Evolutionary conservation across 1,140 invertebrate species (phyloP).

Genomic region (Trachymyrmex cornetzi): DNA sequence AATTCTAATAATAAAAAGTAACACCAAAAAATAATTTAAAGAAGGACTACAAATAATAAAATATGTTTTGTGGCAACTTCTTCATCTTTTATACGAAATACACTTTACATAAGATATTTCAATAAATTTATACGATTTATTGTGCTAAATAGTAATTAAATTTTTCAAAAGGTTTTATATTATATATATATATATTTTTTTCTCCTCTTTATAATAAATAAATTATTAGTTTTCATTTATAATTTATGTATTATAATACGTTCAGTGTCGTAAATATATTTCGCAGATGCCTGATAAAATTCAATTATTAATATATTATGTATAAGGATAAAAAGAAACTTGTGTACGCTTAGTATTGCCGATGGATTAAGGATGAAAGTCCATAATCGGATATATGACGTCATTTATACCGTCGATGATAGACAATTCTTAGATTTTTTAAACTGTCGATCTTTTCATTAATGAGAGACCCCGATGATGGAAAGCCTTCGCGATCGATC

Average conservation of each 20-base stretch:
- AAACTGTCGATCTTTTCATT: background rate
- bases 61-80: background rate
- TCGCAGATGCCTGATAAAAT: background rate
- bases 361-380: background rate
- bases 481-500: constrained; percentile 6
- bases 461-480: constrained; percentile 13
- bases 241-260: constrained; percentile 2
- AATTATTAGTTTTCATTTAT: background rate
- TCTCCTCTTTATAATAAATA: too few species aligned
- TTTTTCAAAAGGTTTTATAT: background rate
- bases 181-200: too few species aligned
- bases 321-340: constrained; percentile 1
- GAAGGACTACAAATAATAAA: background rate
- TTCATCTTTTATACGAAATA: background rate
- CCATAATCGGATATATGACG: background rate
- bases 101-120: background rate
- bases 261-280: background rate
- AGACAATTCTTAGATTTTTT: constrained; percentile 15
- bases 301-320: background rate
- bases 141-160: background rate
- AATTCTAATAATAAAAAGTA: background rate
- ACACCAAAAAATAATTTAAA: background rate
- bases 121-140: background rate
- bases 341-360: background rate
- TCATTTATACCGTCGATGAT: background rate